Percentiles rank a stretch among this genome's conserved stretches.
Conservation (phyloP, 2,888 invertebrate genomes). For the Druceiella hillmani region DNA sequence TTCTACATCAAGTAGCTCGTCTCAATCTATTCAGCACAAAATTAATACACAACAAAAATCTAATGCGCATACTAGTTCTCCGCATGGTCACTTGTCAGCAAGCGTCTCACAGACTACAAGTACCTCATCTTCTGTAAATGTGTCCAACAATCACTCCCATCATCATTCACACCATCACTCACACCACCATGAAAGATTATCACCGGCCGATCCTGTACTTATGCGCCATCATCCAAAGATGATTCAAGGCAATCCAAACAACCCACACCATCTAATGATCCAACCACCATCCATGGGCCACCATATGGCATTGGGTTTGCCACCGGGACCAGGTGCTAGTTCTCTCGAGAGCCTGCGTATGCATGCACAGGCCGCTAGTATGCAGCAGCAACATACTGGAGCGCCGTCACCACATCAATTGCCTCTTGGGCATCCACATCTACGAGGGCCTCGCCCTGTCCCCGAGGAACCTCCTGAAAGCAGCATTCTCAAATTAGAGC, state of each 20-base stretch:
- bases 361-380: conserved; percentile 67
- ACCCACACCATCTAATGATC: conserved; percentile 57
- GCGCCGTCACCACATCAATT: conserved; percentile 52
- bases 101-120: conserved; percentile 51
- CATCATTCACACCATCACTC: conserved; percentile 59
- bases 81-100: conserved; percentile 48
- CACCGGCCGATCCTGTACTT: conserved; percentile 54
- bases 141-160: conserved; percentile 58
- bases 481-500: conserved; percentile 54
- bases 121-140: conserved; percentile 49
- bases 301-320: conserved; percentile 50
- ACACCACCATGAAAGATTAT: conserved; percentile 61
- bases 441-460: conserved; percentile 39
- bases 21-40: conserved; percentile 60
- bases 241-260: conserved; percentile 46
- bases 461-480: conserved; percentile 44
- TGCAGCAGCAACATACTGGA: conserved; percentile 45
- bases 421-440: conserved; percentile 49
- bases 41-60: conserved; percentile 50
- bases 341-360: conserved; percentile 68
- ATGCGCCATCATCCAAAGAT: conserved; percentile 49
- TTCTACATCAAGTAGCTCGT: conserved; percentile 61
- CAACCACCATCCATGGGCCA: conserved; percentile 61
- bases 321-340: conserved; percentile 54
- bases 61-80: conserved; percentile 44